A percentile compares a stretch with the other conserved stretches of the same genome.
phyloP scores from a whole-genome alignment of 2,888 invertebrate species.

The Herminia tarsipennalis region DNA sequence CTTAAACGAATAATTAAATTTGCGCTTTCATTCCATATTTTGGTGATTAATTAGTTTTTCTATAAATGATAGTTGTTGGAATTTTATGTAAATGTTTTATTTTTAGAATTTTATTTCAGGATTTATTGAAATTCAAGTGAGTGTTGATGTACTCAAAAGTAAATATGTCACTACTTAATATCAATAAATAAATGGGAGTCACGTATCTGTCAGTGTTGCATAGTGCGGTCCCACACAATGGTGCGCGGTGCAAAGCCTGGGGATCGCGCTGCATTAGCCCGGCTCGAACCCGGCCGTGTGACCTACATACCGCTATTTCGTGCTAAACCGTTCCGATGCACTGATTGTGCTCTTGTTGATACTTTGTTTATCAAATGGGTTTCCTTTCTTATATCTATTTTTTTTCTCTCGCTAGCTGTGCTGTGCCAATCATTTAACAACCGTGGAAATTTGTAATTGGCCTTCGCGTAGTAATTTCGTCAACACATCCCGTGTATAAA shows the following conservation, averaged over 20 bases:
- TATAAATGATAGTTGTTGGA: not conserved
- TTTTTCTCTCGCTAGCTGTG: too few species aligned
- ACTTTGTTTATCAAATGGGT: too few species aligned
- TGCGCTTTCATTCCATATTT: constrained; percentile 29
- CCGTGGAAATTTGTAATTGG: too few species aligned
- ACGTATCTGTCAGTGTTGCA: constrained; percentile 1
- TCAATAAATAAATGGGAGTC: not conserved
- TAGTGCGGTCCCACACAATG: constrained; percentile 20
- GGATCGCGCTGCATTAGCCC: constrained; percentile 41
- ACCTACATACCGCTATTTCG: constrained; percentile 37
- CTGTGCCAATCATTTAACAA: too few species aligned
- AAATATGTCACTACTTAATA: not conserved
- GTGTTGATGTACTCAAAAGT: not conserved
- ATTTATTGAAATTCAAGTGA: too few species aligned
- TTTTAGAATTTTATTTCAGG: not conserved
- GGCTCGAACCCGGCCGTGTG: constrained; percentile 35
- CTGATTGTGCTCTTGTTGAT: not conserved
- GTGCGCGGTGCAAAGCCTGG: constrained; percentile 37
- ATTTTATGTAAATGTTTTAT: not conserved
- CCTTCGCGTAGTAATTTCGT: too few species aligned
- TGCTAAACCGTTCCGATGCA: not conserved
- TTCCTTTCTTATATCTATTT: too few species aligned
- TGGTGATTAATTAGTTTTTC: constrained; percentile 22
- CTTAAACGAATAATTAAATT: constrained; percentile 38
- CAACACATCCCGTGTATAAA: too few species aligned